Conservation (phyloP, 2,888 invertebrate species). For the Drosophila kuntzei region DNA sequence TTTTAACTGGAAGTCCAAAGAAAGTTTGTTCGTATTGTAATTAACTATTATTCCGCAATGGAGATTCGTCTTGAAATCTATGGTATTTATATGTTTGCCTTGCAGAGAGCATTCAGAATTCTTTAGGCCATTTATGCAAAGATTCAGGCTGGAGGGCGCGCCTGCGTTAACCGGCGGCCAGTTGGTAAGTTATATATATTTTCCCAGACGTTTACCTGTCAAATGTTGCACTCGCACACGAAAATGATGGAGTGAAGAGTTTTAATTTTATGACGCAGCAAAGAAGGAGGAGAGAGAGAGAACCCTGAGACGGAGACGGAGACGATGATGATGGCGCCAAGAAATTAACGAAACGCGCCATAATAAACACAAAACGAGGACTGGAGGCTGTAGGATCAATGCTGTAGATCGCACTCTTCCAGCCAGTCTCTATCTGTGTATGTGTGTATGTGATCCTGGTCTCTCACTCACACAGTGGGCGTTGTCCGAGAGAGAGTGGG, state of each 20-base stretch:
- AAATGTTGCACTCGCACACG: slow-evolving; percentile 80
- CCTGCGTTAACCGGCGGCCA: slow-evolving; percentile 56
- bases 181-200: slow-evolving; percentile 51
- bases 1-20: too few species aligned
- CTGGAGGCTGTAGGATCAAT: slow-evolving; percentile 47
- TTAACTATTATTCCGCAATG: too few species aligned
- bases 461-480: slow-evolving; percentile 33
- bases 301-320: slow-evolving; percentile 20
- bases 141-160: slow-evolving; percentile 56
- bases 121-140: slow-evolving; percentile 31
- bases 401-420: slow-evolving; percentile 48
- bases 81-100: background rate
- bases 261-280: slow-evolving; percentile 84
- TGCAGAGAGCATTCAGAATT: slow-evolving; percentile 39
- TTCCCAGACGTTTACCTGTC: slow-evolving; percentile 82
- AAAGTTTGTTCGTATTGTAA: too few species aligned
- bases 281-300: slow-evolving; percentile 50
- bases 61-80: background rate
- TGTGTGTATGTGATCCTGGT: slow-evolving; percentile 37
- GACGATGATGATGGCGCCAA: slow-evolving; percentile 73
- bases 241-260: slow-evolving; percentile 84
- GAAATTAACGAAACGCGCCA: slow-evolving; percentile 81
- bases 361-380: slow-evolving; percentile 70
- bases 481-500: slow-evolving; percentile 27
- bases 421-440: slow-evolving; percentile 7